phyloP scores from a whole-genome alignment of 1,140 invertebrate species.

The Proctacanthus coquilletti region DNA sequence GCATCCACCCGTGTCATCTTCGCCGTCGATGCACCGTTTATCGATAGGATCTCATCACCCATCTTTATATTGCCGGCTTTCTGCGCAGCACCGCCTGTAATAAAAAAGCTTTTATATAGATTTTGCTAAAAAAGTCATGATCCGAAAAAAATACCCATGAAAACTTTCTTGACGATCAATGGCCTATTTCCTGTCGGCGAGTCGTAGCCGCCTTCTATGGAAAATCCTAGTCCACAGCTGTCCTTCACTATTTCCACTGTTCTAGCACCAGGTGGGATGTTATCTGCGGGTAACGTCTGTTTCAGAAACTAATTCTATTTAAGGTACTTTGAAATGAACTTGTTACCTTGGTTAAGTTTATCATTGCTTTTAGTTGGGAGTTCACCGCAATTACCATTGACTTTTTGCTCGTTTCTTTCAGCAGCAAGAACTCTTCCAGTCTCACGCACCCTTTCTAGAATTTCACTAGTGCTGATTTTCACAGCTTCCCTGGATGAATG shows the following conservation, averaged over 20 bases:
- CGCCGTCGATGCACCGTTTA: conserved; percentile 65
- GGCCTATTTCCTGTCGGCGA: conserved; percentile 76
- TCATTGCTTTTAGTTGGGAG: too few relatives aligned
- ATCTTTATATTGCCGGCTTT: conserved; percentile 68
- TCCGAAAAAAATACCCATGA: conserved; percentile 49
- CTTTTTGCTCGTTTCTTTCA: too few relatives aligned
- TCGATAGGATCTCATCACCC: conserved; percentile 71
- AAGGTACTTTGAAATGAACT: too few relatives aligned
- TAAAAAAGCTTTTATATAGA: conserved; percentile 11
- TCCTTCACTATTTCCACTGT: conserved; percentile 62
- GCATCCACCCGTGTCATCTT: conserved; percentile 80
- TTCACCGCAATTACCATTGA: too few relatives aligned
- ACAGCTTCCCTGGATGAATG: conserved; percentile 21
- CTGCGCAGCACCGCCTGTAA: conserved; percentile 73
- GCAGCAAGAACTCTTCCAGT: conserved; percentile 24
- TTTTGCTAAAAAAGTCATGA: neutral
- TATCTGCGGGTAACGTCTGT: too few relatives aligned
- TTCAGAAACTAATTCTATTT: too few relatives aligned
- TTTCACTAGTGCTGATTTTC: conserved; percentile 25
- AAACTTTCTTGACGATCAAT: conserved; percentile 77
- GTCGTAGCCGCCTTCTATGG: conserved; percentile 79
- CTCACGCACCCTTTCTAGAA: conserved; percentile 22
- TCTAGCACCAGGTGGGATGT: conserved; percentile 16
- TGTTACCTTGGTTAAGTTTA: too few relatives aligned
- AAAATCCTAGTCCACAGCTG: conserved; percentile 78